Percentiles rank a stretch among this genome's conserved stretches.
Conservation (phyloP, 2,113 vertebrate species). For the Archocentrus centrarchus region DNA sequence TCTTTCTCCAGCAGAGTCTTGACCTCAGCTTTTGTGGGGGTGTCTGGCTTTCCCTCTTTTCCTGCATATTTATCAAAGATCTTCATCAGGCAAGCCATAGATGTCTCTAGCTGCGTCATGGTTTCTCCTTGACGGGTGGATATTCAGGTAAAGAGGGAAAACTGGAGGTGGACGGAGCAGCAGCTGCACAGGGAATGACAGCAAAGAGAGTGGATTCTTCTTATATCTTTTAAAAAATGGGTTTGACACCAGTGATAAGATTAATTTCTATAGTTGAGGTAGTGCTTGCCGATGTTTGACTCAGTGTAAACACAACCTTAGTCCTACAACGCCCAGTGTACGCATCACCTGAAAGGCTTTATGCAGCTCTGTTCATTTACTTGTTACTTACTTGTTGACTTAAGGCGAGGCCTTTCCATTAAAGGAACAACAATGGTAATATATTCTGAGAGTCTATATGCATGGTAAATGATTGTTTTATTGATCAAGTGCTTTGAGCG, state of each 20-base stretch:
- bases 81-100: slow-evolving; percentile 35
- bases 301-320: not conserved
- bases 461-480: no score
- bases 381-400: not conserved
- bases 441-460: no score
- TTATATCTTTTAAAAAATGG: slow-evolving; percentile 23
- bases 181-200: not conserved
- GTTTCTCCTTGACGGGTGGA: not conserved
- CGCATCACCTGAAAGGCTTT: not conserved
- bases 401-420: not conserved
- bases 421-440: no score
- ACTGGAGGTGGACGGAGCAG: not conserved
- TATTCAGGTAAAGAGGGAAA: not conserved
- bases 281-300: not conserved
- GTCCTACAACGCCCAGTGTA: not conserved
- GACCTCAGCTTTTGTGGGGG: slow-evolving; percentile 77
- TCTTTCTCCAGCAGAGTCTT: slow-evolving; percentile 82
- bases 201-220: not conserved
- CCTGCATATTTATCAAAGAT: slow-evolving; percentile 77
- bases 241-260: not conserved
- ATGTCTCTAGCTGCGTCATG: slow-evolving; percentile 63
- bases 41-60: slow-evolving; percentile 34
- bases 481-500: no score
- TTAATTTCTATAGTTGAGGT: not conserved
- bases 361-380: not conserved